These are phyloP conservation scores for Chionodraco myersi DNA, from an alignment of 2,113 vertebrate genomes.

Conservation along the genomic window DNA sequence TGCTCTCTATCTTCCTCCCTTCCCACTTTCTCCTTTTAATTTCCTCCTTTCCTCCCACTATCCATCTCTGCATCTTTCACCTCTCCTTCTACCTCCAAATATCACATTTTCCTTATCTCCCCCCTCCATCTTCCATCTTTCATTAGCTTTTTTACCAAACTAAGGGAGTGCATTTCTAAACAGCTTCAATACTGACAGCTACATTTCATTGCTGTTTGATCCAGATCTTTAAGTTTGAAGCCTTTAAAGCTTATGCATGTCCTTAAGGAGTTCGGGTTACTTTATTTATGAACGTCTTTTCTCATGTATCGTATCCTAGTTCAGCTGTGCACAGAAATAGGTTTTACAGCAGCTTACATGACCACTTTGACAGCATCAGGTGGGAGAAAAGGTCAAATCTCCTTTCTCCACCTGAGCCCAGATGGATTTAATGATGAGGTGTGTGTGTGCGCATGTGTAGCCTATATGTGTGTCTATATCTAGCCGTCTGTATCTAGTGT, in stretches of 20 bases:
- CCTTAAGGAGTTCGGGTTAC: constrained; percentile 15
- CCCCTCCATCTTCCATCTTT: constrained; percentile 22
- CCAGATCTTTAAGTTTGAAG: constrained; percentile 3
- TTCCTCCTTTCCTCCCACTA: constrained; percentile 34
- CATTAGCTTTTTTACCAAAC: constrained; percentile 17
- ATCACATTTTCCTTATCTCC: constrained; percentile 49
- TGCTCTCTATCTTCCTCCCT: not conserved
- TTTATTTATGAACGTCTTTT: not conserved
- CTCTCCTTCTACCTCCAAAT: constrained; percentile 26
- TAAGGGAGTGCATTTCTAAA: constrained; percentile 18
- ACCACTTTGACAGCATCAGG: constrained; percentile 33
- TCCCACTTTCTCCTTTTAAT: constrained; percentile 39
- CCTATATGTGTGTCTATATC: constrained; percentile 1
- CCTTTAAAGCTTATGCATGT: constrained; percentile 6
- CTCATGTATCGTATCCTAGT: not conserved
- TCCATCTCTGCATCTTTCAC: constrained; percentile 51
- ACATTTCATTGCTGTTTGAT: constrained; percentile 28
- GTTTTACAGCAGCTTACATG: constrained; percentile 21
- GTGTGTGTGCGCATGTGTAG: constrained; percentile 8
- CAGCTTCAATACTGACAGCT: constrained; percentile 8
- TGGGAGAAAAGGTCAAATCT: constrained; percentile 39
- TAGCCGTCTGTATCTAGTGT: not conserved
- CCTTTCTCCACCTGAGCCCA: not conserved
- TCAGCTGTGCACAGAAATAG: not conserved
- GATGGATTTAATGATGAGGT: constrained; percentile 17